Base-by-base conservation (phyloP, 1,140 invertebrate species). In the Paracyclopina nana region DNA sequence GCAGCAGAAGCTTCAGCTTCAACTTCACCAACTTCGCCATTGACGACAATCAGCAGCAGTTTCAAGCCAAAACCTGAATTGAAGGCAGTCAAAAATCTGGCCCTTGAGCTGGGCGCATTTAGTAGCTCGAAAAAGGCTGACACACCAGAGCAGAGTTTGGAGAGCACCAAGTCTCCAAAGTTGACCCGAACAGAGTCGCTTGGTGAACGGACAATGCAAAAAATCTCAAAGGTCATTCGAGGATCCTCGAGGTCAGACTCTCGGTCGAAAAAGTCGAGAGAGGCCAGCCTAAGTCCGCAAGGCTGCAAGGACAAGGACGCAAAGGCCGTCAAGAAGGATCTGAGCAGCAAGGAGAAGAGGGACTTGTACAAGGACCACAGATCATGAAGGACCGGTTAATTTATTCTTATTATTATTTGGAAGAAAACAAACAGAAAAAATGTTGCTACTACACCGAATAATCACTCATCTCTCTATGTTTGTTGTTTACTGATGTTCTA, bases 211-310 rank as follows among this genome's bases (percentile, higher is more conserved):
- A 46, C 44, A 5, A 25, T 46, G 9, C 44, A 46, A 25, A 22
- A 28, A 25, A 25, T 46, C 9, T 6, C 44, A 5, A 46, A 46
- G 26, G 44, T 16, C 6, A 46, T 46, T 16, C 44, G 44, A 9
- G 44, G 44, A 12, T 25, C 44, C 9, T 25, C 20, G 6, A 5
- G 44, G 5, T 46, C 44, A 6, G 44, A 46, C 8, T 46, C 44
- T 9, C 9, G 44, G 20, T 46, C 44, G 16, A 46, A 46, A 25
- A 46, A 46, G 24, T 6, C 18, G 8, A 5, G 44, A 5, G 44
- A 46, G 8, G 8, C 44, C 16, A 46, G 44, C 16, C 44, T 28
- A 14, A 46, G 44, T 46, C 44, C 44, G n/a, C 16, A 46, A 25
- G n/a, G n/a, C n/a, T n/a, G n/a, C n/a, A n/a, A n/a, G n/a, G n/a